These are phyloP conservation scores for Strongylocentrotus purpuratus DNA, from an alignment of 35 echinoderm and acorn worm species.

Conservation along the genomic window DNA sequence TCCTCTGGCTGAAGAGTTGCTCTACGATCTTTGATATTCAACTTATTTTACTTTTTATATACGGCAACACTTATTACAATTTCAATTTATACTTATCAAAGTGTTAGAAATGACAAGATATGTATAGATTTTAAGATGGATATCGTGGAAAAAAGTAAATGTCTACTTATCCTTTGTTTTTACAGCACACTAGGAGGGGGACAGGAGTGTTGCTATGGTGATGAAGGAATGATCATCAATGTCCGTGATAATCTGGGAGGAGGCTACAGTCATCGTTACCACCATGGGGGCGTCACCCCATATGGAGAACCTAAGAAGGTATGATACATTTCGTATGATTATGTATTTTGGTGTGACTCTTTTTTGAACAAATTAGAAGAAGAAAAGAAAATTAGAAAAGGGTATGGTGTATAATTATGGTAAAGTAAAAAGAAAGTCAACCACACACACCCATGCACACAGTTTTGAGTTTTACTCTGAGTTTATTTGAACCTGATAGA, in stretches of 20 bases:
- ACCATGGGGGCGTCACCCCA: conserved; percentile 24
- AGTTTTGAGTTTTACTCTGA: too few species aligned
- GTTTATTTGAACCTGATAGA: too few species aligned
- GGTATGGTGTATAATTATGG: neutral
- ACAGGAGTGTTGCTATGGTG: conserved; percentile 48
- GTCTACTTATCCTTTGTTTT: too few species aligned
- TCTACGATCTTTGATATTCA: too few species aligned
- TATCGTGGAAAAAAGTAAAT: too few species aligned
- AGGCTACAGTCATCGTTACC: neutral
- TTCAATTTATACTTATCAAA: too few species aligned
- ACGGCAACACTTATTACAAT: too few species aligned
- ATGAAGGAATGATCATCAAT: conserved; percentile 27
- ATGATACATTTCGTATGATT: neutral
- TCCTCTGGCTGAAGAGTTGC: too few species aligned
- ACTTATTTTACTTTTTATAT: too few species aligned
- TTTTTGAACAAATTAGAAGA: neutral
- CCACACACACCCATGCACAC: neutral
- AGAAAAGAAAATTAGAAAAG: too few species aligned
- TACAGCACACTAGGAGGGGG: neutral
- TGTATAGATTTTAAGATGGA: too few species aligned
- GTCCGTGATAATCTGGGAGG: neutral
- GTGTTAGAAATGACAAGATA: too few species aligned
- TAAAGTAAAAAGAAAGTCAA: neutral
- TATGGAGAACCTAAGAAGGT: conserved; percentile 2
- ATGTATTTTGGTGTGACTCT: neutral